Evolutionary conservation across 2,888 invertebrate species (phyloP), one percentile per base, ranked within the genome.

Genomic region (Diachrysia chrysitis): DNA sequence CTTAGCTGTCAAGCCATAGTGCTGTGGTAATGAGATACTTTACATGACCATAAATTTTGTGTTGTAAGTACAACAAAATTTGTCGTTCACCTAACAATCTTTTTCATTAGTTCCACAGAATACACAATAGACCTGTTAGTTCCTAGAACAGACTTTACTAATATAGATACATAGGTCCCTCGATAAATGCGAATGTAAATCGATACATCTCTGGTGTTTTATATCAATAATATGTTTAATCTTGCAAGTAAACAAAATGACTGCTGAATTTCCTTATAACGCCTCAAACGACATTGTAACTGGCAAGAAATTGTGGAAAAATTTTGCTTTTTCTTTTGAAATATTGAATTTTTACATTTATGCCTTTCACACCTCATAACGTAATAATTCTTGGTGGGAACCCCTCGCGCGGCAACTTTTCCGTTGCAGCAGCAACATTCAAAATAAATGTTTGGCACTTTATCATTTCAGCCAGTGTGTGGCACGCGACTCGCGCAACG

Each of bases 311-410:
- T 92, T 90, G 90, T 85, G 63, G 87, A 87, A 89, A 90, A 93
- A 92, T 91, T 88, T 90, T 80, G 87, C 89, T 90, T 88, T 88
- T 91, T 87, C 83, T 66, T 87, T 85, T 91, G 91, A 93, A 94
- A 94, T 94, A 94, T 95, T 94, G 93, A 94, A 93, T 94, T 93
- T 94, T 94, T 94, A 95, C 94, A 94, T 95, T 94, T 93, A 95
- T 95, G 93, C 91, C 89, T 93, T 95, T 95, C 89, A 95, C 95
- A 95, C 94, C 94, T 95, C 95, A 95, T 95, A 94, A 94, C 94
- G 94, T 94, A 94, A 95, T 95, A 94, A 94, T 93, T 95, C 92
- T 93, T 89, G 82, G 87, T 82, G 89, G 86, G 85, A 87, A 84
- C 88, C 89, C 90, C 89, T 92, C 88, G 90, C 87, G 87, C 87